phyloP scores from a whole-genome alignment of 2,888 invertebrate genomes.

The Eucriotettix oculatus region DNA sequence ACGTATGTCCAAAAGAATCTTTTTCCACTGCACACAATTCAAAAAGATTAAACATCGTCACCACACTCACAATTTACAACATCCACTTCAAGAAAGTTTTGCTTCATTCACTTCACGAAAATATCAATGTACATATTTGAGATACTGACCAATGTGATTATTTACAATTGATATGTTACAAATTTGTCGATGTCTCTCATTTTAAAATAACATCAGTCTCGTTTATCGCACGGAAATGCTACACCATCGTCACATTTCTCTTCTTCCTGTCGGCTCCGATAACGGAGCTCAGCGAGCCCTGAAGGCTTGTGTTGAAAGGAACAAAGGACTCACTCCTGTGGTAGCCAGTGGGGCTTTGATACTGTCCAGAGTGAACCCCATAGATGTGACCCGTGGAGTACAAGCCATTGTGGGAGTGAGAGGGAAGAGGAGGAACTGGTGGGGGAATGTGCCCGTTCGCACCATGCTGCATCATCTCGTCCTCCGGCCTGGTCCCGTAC shows the following conservation, averaged over 20 bases:
- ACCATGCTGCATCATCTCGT: neutral
- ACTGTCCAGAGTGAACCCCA: slow-evolving; percentile 11
- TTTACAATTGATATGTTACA: neutral
- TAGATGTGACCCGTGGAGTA: slow-evolving; percentile 11
- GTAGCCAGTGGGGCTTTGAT: slow-evolving; percentile 14
- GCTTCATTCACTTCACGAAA: neutral
- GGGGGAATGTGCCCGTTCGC: slow-evolving; percentile 22
- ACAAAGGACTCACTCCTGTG: slow-evolving; percentile 23
- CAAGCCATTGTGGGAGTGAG: slow-evolving; percentile 17
- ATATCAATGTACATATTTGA: neutral
- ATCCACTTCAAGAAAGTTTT: too few relatives aligned
- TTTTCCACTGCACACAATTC: too few relatives aligned
- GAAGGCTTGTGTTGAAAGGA: slow-evolving; percentile 31
- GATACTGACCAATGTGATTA: neutral
- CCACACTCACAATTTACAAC: too few relatives aligned
- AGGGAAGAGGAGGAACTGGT: slow-evolving; percentile 34
- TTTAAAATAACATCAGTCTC: neutral
- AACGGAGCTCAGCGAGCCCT: slow-evolving; percentile 38
- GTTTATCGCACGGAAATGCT: neutral
- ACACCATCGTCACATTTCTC: slow-evolving; percentile 43
- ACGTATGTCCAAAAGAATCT: too few relatives aligned
- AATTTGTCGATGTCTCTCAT: neutral
- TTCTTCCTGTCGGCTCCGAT: slow-evolving; percentile 34
- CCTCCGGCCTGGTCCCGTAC: slow-evolving; percentile 15
- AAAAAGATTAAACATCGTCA: too few relatives aligned